These are phyloP conservation scores for Schlechtendalia chinensis DNA, from an alignment of 1,140 invertebrate genomes.

Conservation along the genomic window DNA sequence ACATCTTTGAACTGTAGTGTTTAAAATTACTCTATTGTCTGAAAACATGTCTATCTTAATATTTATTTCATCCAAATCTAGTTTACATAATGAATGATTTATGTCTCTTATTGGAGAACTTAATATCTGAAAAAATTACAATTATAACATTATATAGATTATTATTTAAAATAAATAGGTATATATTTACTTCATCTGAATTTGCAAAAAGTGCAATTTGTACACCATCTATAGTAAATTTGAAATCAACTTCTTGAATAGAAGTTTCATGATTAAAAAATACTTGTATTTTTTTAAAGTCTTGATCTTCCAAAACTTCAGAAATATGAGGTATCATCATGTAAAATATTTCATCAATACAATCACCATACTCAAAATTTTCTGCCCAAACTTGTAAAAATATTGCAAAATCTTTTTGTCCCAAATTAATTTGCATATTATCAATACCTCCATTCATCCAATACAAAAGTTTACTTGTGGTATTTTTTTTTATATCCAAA, in stretches of 20 bases:
- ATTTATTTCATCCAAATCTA: conserved; percentile 70
- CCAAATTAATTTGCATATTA: conserved; percentile 66
- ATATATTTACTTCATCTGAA: conserved; percentile 63
- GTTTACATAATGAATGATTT: conserved; percentile 69
- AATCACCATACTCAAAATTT: conserved; percentile 56
- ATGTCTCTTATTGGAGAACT: conserved; percentile 73
- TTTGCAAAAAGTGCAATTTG: conserved; percentile 71
- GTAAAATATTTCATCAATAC: conserved; percentile 2
- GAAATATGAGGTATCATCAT: conserved; percentile 34
- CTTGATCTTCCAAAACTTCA: conserved; percentile 60
- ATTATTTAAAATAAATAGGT: conserved; percentile 7
- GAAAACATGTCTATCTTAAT: conserved; percentile 66
- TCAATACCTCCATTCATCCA: conserved; percentile 58
- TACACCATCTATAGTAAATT: conserved; percentile 67
- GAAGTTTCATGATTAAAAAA: conserved; percentile 71
- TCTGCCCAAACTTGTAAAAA: conserved; percentile 70
- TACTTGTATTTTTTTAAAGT: conserved; percentile 69
- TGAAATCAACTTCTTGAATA: conserved; percentile 61
- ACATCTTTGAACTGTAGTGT: conserved; percentile 69
- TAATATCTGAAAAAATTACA: conserved; percentile 58
- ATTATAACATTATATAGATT: not conserved
- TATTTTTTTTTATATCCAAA: conserved; percentile 68
- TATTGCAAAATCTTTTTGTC: conserved; percentile 70
- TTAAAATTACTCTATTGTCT: conserved; percentile 70
- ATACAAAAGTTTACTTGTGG: conserved; percentile 22